Evolutionary conservation across 2,888 invertebrate genomes (phyloP).

Genomic region (Junonia oenone): DNA sequence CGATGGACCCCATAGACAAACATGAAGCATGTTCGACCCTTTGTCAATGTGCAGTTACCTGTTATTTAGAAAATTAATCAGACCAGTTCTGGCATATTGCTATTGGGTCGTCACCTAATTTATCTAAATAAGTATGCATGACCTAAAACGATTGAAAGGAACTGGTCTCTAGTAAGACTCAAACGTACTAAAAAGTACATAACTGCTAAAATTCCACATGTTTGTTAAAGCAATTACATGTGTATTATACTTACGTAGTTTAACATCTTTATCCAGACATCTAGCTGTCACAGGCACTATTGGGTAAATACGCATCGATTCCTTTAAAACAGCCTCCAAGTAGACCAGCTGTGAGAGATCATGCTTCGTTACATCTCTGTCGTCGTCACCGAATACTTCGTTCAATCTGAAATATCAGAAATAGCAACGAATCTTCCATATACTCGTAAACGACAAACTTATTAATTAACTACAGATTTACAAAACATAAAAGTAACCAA

Average conservation of each 20-base stretch:
- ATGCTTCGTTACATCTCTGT: slow-evolving; percentile 48
- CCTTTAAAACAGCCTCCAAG: slow-evolving; percentile 56
- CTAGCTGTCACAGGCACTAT: slow-evolving; percentile 50
- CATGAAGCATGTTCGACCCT: slow-evolving; percentile 37
- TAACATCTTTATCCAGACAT: slow-evolving; percentile 27
- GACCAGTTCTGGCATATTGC: too few species aligned
- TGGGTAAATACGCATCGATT: slow-evolving; percentile 50
- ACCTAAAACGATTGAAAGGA: too few species aligned
- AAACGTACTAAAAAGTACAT: too few species aligned
- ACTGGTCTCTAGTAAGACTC: too few species aligned
- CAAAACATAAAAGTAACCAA: too few species aligned
- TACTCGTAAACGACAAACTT: too few species aligned
- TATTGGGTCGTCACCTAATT: too few species aligned
- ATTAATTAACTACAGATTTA: too few species aligned
- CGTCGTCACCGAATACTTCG: slow-evolving; percentile 44
- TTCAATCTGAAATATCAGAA: slow-evolving; percentile 35
- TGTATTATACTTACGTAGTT: neutral
- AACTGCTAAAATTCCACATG: too few species aligned
- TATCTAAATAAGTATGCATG: too few species aligned
- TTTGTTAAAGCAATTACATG: too few species aligned
- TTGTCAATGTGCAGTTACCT: slow-evolving; percentile 39
- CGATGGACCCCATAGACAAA: slow-evolving; percentile 38
- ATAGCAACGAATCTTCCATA: too few species aligned
- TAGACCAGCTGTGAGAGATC: slow-evolving; percentile 50
- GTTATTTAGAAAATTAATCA: neutral